These are phyloP conservation scores for Hippocampus abdominalis DNA, from an alignment of 2,113 vertebrate species.

Conservation along the genomic window DNA sequence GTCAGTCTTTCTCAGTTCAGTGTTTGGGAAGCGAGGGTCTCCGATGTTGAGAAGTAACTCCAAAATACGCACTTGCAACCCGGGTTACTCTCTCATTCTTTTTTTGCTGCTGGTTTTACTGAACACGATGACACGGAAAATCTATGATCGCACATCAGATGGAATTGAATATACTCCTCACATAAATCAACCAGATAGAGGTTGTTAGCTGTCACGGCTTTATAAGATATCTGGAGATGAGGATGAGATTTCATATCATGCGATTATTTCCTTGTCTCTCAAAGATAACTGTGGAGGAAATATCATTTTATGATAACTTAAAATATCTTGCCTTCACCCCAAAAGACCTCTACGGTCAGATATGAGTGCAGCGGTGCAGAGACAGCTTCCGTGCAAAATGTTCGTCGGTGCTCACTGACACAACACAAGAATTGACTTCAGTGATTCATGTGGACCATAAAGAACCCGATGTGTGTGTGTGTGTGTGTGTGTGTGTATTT, in stretches of 20 bases:
- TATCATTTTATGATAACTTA: slow-evolving; percentile 17
- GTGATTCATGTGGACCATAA: slow-evolving; percentile 54
- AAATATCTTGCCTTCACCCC: slow-evolving; percentile 23
- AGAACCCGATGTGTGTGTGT: slow-evolving; percentile 22
- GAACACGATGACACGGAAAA: slow-evolving; percentile 16
- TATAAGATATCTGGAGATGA: slow-evolving; percentile 19
- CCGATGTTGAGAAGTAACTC: slow-evolving; percentile 39
- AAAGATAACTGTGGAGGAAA: slow-evolving; percentile 14
- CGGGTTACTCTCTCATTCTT: background rate
- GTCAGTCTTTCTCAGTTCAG: slow-evolving; percentile 33
- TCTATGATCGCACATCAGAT: slow-evolving; percentile 21
- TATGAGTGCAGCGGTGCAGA: slow-evolving; percentile 19
- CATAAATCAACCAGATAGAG: slow-evolving; percentile 11
- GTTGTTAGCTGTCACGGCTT: background rate
- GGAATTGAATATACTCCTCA: slow-evolving; percentile 18
- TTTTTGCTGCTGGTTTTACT: slow-evolving; percentile 22
- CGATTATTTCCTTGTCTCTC: slow-evolving; percentile 16
- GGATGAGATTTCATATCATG: slow-evolving; percentile 18
- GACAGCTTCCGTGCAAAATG: slow-evolving; percentile 23
- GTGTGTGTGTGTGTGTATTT: slow-evolving; percentile 16
- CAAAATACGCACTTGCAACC: slow-evolving; percentile 27
- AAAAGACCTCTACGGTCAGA: slow-evolving; percentile 12
- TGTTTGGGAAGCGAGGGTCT: slow-evolving; percentile 31
- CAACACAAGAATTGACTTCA: slow-evolving; percentile 19
- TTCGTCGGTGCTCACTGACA: slow-evolving; percentile 45